phyloP scores from a whole-genome alignment of 1,140 invertebrate genomes.

The Meloidogyne exigua region DNA sequence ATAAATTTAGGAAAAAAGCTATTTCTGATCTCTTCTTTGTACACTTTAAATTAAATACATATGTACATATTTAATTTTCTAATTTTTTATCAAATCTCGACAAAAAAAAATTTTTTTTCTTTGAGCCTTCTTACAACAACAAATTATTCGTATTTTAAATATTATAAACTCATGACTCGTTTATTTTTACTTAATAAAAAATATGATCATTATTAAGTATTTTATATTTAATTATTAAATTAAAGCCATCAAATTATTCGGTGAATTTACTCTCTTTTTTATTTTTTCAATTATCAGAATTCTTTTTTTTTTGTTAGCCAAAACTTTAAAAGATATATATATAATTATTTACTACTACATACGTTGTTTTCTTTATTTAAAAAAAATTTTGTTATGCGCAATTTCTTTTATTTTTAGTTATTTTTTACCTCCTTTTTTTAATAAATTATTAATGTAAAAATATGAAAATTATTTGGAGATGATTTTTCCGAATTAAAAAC shows the following conservation, averaged over 20 bases:
- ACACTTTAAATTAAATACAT: not conserved
- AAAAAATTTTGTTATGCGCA: too few species aligned
- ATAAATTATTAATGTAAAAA: too few species aligned
- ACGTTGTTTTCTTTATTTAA: too few species aligned
- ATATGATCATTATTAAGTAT: not conserved
- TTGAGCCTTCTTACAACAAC: not conserved
- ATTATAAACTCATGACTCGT: not conserved
- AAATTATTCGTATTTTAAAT: not conserved
- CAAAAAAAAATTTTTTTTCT: conserved; percentile 2
- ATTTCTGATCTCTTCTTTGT: not conserved
- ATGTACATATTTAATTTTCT: not conserved
- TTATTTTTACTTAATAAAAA: not conserved
- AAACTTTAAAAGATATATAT: too few species aligned
- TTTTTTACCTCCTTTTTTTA: too few species aligned
- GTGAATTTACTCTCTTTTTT: not conserved
- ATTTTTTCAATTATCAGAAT: too few species aligned
- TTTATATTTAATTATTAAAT: not conserved
- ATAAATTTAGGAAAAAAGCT: not conserved
- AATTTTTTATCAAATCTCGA: conserved; percentile 4
- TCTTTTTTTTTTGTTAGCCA: too few species aligned
- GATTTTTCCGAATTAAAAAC: too few species aligned
- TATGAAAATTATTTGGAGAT: too few species aligned
- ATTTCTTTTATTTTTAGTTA: too few species aligned
- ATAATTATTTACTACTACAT: too few species aligned
- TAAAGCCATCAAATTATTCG: not conserved